Conservation (phyloP, 2,797 vertebrate species). For the Cuculus canorus region DNA sequence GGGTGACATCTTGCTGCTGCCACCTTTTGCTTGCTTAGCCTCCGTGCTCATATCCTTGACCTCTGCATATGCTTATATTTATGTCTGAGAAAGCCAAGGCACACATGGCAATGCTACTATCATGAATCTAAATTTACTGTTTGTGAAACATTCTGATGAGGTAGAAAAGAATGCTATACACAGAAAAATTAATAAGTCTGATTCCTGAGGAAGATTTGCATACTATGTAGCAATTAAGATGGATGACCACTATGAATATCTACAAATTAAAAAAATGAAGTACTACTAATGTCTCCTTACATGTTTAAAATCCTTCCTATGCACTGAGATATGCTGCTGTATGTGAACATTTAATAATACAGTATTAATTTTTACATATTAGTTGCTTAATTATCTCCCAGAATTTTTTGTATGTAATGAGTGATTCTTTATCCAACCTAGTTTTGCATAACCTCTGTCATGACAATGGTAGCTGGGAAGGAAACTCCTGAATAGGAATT, state of each 20-base stretch:
- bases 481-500: background rate
- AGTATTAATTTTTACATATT: background rate
- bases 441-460: background rate
- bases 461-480: background rate
- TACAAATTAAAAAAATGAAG: background rate
- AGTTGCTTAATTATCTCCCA: background rate
- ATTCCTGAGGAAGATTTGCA: background rate
- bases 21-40: background rate
- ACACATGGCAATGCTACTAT: background rate
- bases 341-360: background rate
- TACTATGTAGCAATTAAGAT: background rate
- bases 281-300: background rate
- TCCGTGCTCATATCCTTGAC: background rate
- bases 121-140: background rate
- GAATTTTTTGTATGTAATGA: background rate
- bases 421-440: background rate
- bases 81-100: background rate
- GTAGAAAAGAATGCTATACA: background rate
- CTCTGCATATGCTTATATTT: background rate
- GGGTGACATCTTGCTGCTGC: background rate
- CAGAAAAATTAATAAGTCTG: background rate
- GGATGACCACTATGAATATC: background rate
- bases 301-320: background rate
- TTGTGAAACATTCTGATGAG: background rate
- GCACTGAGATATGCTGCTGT: background rate